These are phyloP conservation scores for Drosophila kokeensis DNA, from an alignment of 2,888 invertebrate species.

Conservation along the genomic window DNA sequence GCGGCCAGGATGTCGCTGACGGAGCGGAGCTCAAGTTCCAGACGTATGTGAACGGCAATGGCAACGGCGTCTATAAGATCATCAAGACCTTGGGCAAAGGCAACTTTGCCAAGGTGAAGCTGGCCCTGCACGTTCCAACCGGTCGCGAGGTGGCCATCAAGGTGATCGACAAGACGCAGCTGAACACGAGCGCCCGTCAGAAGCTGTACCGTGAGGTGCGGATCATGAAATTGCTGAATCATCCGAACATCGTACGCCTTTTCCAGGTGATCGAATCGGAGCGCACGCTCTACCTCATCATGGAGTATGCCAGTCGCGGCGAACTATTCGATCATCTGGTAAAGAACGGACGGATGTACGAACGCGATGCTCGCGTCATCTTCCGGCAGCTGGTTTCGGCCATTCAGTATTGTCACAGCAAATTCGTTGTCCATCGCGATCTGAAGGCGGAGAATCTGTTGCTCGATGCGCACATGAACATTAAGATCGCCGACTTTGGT, in stretches of 20 bases:
- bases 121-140: constrained; percentile 99
- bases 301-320: constrained; percentile 99
- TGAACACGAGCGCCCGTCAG: constrained; percentile 99
- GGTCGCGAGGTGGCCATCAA: constrained; percentile 99
- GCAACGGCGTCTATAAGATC: constrained; percentile 98
- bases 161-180: constrained; percentile 99
- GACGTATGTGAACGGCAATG: constrained; percentile 83
- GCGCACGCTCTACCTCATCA: constrained; percentile 99
- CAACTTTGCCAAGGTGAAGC: constrained; percentile 99
- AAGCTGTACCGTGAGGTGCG: constrained; percentile 94
- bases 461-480: constrained; percentile 99
- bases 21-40: constrained; percentile 60
- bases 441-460: constrained; percentile 99
- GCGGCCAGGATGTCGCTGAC: constrained; percentile 55
- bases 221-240: constrained; percentile 99
- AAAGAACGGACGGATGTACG: constrained; percentile 98
- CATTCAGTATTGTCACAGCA: constrained; percentile 99
- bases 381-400: constrained; percentile 99
- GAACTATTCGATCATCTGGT: constrained; percentile 99
- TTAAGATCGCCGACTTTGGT: constrained; percentile 99
- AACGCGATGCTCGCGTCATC: constrained; percentile 98
- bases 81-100: constrained; percentile 99
- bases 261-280: constrained; percentile 99
- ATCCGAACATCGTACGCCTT: constrained; percentile 99
- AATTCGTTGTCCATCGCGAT: constrained; percentile 87